Evolutionary conservation across 2,888 invertebrate genomes (phyloP).

Genomic region (Diploptera punctata): DNA sequence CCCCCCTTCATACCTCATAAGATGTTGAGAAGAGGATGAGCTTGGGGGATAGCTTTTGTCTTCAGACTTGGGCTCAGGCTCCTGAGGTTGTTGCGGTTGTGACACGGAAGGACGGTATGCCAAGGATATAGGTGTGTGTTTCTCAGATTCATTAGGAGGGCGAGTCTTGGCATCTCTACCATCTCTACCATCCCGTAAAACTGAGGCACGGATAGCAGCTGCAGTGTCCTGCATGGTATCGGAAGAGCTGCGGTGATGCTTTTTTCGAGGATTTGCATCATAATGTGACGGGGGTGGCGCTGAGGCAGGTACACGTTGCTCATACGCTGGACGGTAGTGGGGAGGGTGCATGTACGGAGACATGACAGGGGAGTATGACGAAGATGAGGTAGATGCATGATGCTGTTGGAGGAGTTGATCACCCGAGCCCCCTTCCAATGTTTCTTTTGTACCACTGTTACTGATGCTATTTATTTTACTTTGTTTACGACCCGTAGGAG

Average conservation of each 20-base stretch:
- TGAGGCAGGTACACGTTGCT: constrained; percentile 54
- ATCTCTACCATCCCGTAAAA: constrained; percentile 63
- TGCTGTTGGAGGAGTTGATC: constrained; percentile 43
- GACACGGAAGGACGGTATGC: constrained; percentile 56
- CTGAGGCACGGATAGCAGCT: constrained; percentile 66
- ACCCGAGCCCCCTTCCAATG: constrained; percentile 42
- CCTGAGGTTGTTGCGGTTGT: constrained; percentile 45
- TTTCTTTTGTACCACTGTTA: constrained; percentile 47
- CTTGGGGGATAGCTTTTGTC: constrained; percentile 26
- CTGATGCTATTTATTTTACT: constrained; percentile 41
- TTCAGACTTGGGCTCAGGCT: constrained; percentile 58
- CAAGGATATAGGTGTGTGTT: constrained; percentile 50
- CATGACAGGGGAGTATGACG: constrained; percentile 58
- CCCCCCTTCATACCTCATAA: constrained; percentile 37
- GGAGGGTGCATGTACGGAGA: constrained; percentile 58
- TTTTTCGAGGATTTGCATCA: constrained; percentile 56
- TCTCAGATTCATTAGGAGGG: constrained; percentile 38
- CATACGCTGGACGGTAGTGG: constrained; percentile 54
- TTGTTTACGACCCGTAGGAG: constrained; percentile 49
- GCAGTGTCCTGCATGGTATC: constrained; percentile 35
- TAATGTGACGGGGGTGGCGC: constrained; percentile 38
- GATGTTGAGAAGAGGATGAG: constrained; percentile 21
- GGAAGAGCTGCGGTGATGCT: constrained; percentile 61
- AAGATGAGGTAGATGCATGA: constrained; percentile 48
- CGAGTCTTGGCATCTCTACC: constrained; percentile 52